Evolutionary conservation across 2,113 vertebrate genomes (phyloP).

Genomic region (Lasiurus borealis): DNA sequence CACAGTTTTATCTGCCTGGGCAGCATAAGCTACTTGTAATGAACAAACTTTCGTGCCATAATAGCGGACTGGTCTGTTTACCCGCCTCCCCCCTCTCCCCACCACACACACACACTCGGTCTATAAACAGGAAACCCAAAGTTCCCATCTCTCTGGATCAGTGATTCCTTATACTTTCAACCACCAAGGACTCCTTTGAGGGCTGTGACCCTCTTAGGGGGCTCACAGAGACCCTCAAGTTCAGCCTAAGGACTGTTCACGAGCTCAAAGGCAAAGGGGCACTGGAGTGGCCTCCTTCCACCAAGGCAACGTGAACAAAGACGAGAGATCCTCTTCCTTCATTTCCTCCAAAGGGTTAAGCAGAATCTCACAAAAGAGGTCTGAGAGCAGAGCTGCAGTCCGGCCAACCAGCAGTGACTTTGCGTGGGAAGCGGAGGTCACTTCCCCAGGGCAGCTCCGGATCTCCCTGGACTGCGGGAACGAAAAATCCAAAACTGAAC

Average conservation of each 20-base stretch:
- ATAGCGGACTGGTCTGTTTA: not conserved
- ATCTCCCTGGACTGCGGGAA: not conserved
- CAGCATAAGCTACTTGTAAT: not conserved
- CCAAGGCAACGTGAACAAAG: not conserved
- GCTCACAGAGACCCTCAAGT: not conserved
- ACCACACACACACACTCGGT: not conserved
- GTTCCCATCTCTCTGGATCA: not conserved
- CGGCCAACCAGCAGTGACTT: not conserved
- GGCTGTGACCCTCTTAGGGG: not conserved
- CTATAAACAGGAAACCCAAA: not conserved
- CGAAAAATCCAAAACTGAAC: not conserved
- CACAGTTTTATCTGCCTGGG: not conserved
- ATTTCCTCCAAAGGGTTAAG: not conserved
- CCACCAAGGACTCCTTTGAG: not conserved
- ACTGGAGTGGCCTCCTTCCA: not conserved
- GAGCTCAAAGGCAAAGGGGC: not conserved
- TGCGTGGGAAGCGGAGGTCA: fast-evolving
- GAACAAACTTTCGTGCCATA: not conserved
- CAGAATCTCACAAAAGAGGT: not conserved
- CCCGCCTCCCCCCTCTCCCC: not conserved
- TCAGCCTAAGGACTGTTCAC: not conserved
- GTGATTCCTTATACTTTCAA: not conserved
- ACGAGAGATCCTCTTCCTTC: not conserved
- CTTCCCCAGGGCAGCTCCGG: not conserved
- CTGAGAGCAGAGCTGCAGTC: not conserved